Conservation (phyloP, 2,797 vertebrate species). For the Hippopotamyrus pictus region DNA sequence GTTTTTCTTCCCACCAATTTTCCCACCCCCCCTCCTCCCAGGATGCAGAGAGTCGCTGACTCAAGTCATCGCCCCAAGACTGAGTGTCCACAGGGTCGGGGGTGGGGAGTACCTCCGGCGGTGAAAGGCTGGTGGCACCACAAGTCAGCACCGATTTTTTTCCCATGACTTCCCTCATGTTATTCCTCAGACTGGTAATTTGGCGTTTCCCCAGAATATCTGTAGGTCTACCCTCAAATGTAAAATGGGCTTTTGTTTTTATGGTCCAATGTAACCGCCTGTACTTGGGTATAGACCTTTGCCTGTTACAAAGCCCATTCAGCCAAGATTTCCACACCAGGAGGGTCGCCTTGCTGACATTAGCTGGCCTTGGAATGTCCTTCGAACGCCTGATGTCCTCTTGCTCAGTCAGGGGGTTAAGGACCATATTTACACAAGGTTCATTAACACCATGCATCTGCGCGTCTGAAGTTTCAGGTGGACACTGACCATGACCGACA, state of each 20-base stretch:
- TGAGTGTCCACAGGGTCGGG: constrained; percentile 20
- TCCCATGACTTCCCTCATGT: constrained; percentile 50
- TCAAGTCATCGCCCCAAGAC: constrained; percentile 50
- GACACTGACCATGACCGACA: constrained; percentile 22
- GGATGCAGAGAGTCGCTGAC: constrained; percentile 56
- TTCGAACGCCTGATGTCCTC: not conserved
- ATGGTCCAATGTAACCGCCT: not conserved
- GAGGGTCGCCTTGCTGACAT: constrained; percentile 25
- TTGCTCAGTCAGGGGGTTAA: not conserved
- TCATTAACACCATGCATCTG: not conserved
- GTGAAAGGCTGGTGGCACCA: constrained; percentile 13
- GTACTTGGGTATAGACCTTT: not conserved
- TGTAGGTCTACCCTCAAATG: accelerated
- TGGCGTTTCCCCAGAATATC: constrained; percentile 8
- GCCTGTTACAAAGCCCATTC: constrained; percentile 11
- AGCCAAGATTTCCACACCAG: constrained; percentile 58
- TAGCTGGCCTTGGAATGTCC: not conserved
- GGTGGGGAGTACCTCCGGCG: not conserved
- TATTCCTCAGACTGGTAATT: constrained; percentile 26
- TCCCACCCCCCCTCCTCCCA: constrained; percentile 62
- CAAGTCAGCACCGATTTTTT: constrained; percentile 39
- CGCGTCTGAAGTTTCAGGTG: not conserved
- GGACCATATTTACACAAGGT: not conserved
- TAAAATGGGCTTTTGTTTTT: not conserved
- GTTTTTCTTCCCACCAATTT: constrained; percentile 69